phyloP scores from a whole-genome alignment of 2,113 vertebrate species.

The Cyanocitta stelleri region DNA sequence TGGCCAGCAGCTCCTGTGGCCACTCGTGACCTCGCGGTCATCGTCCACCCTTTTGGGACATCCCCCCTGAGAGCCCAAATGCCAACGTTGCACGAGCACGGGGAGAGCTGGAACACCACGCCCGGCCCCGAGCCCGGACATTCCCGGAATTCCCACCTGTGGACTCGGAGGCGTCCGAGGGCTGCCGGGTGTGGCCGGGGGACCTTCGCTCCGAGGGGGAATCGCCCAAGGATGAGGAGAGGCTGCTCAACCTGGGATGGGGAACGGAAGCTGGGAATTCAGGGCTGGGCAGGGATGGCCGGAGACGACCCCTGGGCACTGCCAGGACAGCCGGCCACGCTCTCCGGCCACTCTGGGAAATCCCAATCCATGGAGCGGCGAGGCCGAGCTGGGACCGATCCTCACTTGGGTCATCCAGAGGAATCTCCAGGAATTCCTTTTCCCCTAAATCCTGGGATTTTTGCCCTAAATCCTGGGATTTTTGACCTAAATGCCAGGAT shows the following conservation, averaged over 20 bases:
- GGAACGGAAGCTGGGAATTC: not conserved
- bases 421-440: not conserved
- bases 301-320: not conserved
- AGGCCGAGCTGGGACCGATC: not conserved
- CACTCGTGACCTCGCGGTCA: not conserved
- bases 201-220: not conserved
- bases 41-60: not conserved
- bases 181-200: not conserved
- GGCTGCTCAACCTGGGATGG: not conserved
- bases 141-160: not conserved
- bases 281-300: not conserved
- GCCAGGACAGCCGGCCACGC: not conserved
- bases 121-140: not conserved
- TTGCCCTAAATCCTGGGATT: not conserved
- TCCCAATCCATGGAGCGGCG: not conserved
- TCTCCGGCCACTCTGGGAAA: not conserved
- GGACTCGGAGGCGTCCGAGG: not conserved
- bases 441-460: not conserved
- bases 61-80: not conserved
- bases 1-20: not conserved
- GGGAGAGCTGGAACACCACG: not conserved
- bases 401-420: not conserved
- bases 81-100: fast-evolving
- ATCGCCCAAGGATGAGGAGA: not conserved
- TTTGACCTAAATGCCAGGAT: not conserved